phyloP scores from a whole-genome alignment of 2,797 vertebrate species.

The Buphagus erythrorhynchus region DNA sequence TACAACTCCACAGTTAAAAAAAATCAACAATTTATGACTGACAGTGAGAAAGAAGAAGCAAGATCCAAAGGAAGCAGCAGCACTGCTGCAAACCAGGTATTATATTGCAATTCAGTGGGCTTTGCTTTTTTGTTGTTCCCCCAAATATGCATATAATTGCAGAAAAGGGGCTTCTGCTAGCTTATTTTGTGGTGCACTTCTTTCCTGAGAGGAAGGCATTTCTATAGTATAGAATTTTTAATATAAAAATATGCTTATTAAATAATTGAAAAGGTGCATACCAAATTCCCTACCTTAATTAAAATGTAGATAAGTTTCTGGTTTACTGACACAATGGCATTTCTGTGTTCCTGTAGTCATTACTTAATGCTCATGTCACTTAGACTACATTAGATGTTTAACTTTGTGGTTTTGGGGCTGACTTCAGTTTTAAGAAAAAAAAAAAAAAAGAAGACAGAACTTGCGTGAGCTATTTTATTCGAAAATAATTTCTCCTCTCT shows the following conservation, averaged over 20 bases:
- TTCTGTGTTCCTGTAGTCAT: not conserved
- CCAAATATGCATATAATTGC: not conserved
- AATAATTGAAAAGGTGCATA: not conserved
- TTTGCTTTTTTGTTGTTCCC: not conserved
- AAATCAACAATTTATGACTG: not conserved
- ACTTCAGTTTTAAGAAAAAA: not conserved
- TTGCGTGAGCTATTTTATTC: not conserved
- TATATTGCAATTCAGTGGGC: accelerated
- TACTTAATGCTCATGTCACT: not conserved
- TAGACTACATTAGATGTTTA: not conserved
- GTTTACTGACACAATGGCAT: not conserved
- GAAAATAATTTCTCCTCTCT: not conserved
- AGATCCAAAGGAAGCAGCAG: not conserved
- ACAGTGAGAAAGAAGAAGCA: not conserved
- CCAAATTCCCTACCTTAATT: not conserved
- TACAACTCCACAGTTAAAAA: not conserved
- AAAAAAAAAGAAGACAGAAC: not conserved
- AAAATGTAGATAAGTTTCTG: not conserved
- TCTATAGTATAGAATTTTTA: not conserved
- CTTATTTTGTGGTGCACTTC: not conserved
- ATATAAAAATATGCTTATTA: not conserved
- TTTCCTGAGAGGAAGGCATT: not conserved
- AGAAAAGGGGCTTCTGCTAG: not conserved
- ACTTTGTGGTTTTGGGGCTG: not conserved
- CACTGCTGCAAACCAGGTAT: not conserved